phyloP scores from a whole-genome alignment of 2,113 vertebrate species.

The Alectura lathami region DNA sequence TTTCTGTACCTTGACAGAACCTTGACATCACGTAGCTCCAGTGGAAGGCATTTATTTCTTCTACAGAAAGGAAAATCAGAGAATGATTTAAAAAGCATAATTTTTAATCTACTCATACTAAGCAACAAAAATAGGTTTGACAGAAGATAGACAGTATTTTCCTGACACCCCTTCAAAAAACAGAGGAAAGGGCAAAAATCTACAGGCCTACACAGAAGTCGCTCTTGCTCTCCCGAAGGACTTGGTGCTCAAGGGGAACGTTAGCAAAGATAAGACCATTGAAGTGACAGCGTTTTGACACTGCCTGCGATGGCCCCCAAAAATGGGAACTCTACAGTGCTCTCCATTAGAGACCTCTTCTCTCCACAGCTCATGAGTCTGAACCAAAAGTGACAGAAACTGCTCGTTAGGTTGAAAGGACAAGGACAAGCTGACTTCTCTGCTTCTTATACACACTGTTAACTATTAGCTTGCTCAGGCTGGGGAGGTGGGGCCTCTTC shows the following conservation, averaged over 20 bases:
- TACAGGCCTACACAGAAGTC: neutral
- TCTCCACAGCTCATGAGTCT: neutral
- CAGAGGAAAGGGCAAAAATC: neutral
- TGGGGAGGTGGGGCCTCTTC: neutral
- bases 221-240: neutral
- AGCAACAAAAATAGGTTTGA: neutral
- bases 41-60: neutral
- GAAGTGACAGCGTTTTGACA: neutral
- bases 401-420: neutral
- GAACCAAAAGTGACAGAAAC: neutral
- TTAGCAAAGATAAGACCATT: neutral
- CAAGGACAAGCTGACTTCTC: neutral
- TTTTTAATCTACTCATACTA: neutral
- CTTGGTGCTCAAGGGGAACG: neutral
- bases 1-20: neutral
- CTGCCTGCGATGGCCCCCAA: neutral
- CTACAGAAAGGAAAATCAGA: neutral
- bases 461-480: neutral
- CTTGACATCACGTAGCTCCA: neutral
- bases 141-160: neutral
- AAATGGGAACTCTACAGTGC: rapidly evolving
- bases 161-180: neutral
- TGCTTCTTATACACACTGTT: neutral
- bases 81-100: neutral
- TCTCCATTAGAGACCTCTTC: neutral